Percentiles rank a stretch among this genome's conserved stretches.
phyloP scores from a whole-genome alignment of 2,113 vertebrate species.

The Plecturocebus donacophilus region DNA sequence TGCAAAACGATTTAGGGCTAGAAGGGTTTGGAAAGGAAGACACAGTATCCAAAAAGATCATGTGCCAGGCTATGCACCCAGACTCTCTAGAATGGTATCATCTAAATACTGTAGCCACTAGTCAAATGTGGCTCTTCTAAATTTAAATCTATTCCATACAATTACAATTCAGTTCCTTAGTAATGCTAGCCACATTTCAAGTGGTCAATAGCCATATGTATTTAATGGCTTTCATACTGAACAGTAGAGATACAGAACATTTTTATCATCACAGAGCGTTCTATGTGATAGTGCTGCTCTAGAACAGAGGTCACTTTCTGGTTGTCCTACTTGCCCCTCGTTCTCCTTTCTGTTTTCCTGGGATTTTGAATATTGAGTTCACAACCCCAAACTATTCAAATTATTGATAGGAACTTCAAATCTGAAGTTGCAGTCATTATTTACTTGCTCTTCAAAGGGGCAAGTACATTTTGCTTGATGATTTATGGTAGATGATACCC shows the following conservation, averaged over 20 bases:
- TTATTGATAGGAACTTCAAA: slow-evolving; percentile 15
- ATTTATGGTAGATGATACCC: background rate
- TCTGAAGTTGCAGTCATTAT: background rate
- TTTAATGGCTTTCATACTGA: background rate
- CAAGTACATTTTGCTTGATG: slow-evolving; percentile 39
- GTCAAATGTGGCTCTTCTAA: background rate
- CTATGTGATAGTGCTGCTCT: background rate
- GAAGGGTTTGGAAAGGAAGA: background rate
- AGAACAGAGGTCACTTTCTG: background rate
- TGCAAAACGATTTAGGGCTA: slow-evolving; percentile 21
- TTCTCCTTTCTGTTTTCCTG: background rate
- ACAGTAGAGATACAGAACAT: background rate
- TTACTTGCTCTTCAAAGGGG: slow-evolving; percentile 32
- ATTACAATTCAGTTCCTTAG: background rate
- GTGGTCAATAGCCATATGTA: background rate
- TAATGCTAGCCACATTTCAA: background rate
- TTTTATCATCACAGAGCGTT: background rate
- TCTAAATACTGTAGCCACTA: background rate
- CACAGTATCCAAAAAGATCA: background rate
- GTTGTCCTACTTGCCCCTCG: background rate
- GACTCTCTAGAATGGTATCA: background rate
- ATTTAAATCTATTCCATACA: background rate
- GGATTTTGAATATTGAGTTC: background rate
- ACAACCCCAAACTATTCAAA: slow-evolving; percentile 8
- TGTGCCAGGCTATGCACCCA: background rate